These are phyloP conservation scores for Platycercus adscitus DNA, from an alignment of 2,113 vertebrate species.

Conservation along the genomic window DNA sequence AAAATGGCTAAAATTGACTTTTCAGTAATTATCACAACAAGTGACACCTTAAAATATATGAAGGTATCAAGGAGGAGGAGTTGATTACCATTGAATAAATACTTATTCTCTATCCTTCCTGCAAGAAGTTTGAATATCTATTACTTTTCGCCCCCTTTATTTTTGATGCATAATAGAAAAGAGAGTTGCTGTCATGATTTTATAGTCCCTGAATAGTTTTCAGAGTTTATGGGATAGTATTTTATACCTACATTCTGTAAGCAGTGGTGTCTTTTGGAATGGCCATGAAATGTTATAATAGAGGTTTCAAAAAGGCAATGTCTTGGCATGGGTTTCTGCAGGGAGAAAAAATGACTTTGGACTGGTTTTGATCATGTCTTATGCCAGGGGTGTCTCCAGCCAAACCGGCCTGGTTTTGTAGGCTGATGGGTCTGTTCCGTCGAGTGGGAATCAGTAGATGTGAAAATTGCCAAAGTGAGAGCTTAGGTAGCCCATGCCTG, in stretches of 20 bases:
- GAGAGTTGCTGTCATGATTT: slow-evolving; percentile 3
- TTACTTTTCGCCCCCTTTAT: background rate
- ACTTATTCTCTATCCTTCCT: background rate
- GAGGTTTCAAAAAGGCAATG: slow-evolving; percentile 4
- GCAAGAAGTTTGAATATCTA: background rate
- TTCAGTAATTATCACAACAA: background rate
- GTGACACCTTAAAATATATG: background rate
- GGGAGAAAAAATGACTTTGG: background rate
- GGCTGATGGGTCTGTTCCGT: background rate
- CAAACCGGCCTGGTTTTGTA: background rate
- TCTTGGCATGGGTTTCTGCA: background rate
- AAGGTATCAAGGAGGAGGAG: background rate
- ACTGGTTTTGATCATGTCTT: background rate
- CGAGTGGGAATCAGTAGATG: background rate
- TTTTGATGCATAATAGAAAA: slow-evolving; percentile 10
- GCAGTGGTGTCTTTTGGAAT: slow-evolving; percentile 2
- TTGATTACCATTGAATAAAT: slow-evolving; percentile 31
- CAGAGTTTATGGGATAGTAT: slow-evolving; percentile 33
- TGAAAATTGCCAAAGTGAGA: background rate
- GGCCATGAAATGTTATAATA: background rate
- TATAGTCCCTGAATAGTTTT: slow-evolving; percentile 39
- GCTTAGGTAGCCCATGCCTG: background rate
- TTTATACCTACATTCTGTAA: slow-evolving; percentile 43
- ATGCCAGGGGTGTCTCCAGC: background rate
- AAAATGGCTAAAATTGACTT: background rate